These are phyloP conservation scores for Anneissia japonica DNA, from an alignment of 35 echinoderm and acorn worm species.

Conservation along the genomic window DNA sequence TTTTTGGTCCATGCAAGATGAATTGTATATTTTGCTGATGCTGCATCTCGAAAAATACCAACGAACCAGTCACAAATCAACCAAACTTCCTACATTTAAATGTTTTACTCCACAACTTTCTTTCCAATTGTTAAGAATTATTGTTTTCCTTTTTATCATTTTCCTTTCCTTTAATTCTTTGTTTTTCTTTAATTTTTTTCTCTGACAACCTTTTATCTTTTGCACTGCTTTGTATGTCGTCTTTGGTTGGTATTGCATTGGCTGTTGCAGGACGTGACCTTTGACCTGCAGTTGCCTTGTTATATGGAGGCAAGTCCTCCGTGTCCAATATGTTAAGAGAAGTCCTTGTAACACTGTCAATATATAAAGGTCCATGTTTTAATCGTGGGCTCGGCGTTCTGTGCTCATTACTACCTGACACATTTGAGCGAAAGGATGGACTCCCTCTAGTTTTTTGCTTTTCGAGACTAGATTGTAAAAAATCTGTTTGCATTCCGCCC, in stretches of 20 bases:
- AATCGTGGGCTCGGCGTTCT: neutral
- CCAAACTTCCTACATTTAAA: too few relatives aligned
- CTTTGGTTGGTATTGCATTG: neutral
- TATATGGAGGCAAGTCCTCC: neutral
- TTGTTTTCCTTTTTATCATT: neutral
- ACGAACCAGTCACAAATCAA: too few relatives aligned
- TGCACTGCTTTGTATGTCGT: neutral
- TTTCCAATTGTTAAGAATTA: neutral
- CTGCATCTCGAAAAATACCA: too few relatives aligned
- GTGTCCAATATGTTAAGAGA: constrained; percentile 1
- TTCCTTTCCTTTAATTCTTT: neutral
- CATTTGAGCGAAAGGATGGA: neutral
- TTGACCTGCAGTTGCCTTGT: neutral
- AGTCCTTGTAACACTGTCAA: neutral
- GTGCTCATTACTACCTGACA: neutral
- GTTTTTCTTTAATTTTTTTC: neutral
- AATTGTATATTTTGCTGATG: too few relatives aligned
- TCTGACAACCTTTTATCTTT: neutral
- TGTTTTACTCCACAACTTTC: neutral
- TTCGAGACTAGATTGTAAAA: neutral
- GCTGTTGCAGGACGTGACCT: neutral
- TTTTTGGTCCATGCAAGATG: neutral
- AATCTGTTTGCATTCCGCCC: neutral
- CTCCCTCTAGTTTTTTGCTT: too few relatives aligned
- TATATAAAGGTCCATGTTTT: neutral